These are phyloP conservation scores for Lepus europaeus DNA, from an alignment of 2,113 vertebrate genomes.

Conservation along the genomic window DNA sequence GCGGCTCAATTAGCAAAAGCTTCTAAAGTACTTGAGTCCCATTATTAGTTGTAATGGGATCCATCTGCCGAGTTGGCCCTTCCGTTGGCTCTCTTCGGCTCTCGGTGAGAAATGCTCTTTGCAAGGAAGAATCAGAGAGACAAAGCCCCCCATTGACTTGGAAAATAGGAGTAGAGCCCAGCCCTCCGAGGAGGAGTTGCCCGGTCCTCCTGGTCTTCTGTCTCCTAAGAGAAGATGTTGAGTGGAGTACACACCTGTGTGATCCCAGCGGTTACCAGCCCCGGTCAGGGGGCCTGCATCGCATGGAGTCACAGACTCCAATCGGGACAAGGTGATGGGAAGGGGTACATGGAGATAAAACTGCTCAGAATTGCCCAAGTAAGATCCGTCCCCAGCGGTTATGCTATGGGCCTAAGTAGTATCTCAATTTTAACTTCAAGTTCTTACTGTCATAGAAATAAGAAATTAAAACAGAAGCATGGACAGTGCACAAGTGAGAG, in stretches of 20 bases:
- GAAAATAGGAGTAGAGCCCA: neutral
- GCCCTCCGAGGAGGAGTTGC: neutral
- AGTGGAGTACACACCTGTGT: neutral
- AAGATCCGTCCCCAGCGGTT: too few relatives aligned
- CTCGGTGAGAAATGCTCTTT: conserved; percentile 52
- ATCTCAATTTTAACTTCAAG: too few relatives aligned
- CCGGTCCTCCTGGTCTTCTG: neutral
- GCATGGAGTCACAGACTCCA: neutral
- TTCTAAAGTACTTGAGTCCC: conserved; percentile 71
- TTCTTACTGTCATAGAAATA: too few relatives aligned
- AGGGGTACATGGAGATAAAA: neutral
- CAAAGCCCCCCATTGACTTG: neutral
- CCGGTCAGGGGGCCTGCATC: neutral
- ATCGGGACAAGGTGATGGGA: neutral
- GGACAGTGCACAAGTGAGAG: too few relatives aligned
- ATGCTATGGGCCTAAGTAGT: too few relatives aligned
- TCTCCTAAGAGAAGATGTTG: neutral
- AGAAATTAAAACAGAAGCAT: too few relatives aligned
- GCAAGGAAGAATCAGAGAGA: conserved; percentile 30
- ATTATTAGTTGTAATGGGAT: conserved; percentile 72
- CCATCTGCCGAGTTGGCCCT: conserved; percentile 34
- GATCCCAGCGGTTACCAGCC: neutral
- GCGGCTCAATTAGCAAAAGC: conserved; percentile 77
- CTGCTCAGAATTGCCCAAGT: neutral
- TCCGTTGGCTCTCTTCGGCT: conserved; percentile 44